These are phyloP conservation scores for Ectemnius lituratus DNA, from an alignment of 2,888 invertebrate genomes.

Conservation along the genomic window DNA sequence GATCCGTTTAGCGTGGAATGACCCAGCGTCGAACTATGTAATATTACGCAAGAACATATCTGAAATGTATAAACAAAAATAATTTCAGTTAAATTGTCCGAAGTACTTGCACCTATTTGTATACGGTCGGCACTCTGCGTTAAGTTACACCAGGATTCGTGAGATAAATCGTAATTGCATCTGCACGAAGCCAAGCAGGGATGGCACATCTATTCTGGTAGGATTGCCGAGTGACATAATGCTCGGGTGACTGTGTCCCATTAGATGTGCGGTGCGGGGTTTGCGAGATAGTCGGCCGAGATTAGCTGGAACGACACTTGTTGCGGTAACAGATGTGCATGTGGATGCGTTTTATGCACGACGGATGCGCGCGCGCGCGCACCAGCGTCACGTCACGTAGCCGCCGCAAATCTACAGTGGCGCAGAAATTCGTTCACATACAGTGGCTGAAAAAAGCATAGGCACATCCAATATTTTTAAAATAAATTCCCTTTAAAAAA, in stretches of 20 bases:
- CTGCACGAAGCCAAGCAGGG: not conserved
- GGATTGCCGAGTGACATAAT: constrained; percentile 44
- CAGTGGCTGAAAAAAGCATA: too few relatives aligned
- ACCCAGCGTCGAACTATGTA: too few relatives aligned
- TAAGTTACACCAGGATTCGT: not conserved
- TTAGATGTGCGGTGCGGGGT: constrained; percentile 41
- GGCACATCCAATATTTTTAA: too few relatives aligned
- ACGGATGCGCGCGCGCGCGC: not conserved
- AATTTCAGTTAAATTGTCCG: constrained; percentile 19
- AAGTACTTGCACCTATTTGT: not conserved
- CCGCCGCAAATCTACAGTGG: too few relatives aligned
- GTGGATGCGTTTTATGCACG: constrained; percentile 31
- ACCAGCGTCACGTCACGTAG: too few relatives aligned
- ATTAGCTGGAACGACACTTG: constrained; percentile 39
- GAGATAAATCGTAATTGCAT: constrained; percentile 20
- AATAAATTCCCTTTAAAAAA: too few relatives aligned
- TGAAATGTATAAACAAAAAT: not conserved
- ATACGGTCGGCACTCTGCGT: not conserved
- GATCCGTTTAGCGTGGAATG: too few relatives aligned
- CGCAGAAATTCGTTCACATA: too few relatives aligned
- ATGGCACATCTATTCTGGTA: constrained; percentile 39
- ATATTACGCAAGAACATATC: too few relatives aligned
- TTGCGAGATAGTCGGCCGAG: constrained; percentile 35
- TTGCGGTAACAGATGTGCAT: constrained; percentile 41
- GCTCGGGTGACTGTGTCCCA: constrained; percentile 37